These are phyloP conservation scores for Micrasema longulum DNA, from an alignment of 1,140 invertebrate species.

Conservation along the genomic window DNA sequence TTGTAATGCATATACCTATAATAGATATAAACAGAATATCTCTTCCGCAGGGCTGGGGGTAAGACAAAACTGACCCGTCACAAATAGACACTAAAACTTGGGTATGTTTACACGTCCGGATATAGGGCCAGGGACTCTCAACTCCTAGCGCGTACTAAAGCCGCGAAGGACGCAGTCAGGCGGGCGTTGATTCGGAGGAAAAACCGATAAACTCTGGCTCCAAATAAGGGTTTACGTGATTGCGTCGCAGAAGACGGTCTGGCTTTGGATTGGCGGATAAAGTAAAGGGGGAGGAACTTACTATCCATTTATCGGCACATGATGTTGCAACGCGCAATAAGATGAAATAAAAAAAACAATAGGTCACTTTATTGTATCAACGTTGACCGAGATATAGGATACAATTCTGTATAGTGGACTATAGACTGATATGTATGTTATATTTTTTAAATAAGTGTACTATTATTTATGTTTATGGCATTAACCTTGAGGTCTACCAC, in stretches of 20 bases:
- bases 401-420: no score
- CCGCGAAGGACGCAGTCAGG: not conserved
- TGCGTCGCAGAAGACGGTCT: constrained; percentile 1
- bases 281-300: not conserved
- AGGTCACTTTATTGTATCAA: no score
- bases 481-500: no score
- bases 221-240: constrained; percentile 3
- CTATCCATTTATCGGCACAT: not conserved
- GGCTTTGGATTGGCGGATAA: not conserved
- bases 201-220: not conserved
- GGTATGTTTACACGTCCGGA: not conserved
- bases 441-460: no score
- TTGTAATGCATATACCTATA: not conserved
- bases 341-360: no score
- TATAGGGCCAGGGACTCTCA: not conserved
- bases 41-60: not conserved
- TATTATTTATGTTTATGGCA: no score
- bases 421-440: no score
- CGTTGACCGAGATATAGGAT: no score
- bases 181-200: not conserved
- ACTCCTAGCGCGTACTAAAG: not conserved
- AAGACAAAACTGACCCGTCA: not conserved
- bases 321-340: constrained; percentile 8
- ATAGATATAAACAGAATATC: not conserved
- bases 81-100: not conserved